phyloP scores from a whole-genome alignment of 2,797 vertebrate species.

The Alfaro cultratus region DNA sequence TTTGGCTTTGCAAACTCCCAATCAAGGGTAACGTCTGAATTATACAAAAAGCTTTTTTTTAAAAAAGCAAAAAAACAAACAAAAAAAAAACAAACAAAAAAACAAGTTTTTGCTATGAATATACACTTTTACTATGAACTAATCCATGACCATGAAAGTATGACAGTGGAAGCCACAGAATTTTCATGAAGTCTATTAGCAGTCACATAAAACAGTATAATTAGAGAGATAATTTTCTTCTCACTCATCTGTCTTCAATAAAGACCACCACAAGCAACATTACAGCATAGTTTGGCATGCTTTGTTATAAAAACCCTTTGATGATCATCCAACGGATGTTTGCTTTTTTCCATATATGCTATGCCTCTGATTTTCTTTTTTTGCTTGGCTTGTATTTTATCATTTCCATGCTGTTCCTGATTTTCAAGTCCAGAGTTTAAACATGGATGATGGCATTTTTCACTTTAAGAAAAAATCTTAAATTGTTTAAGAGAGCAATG shows the following conservation, averaged over 20 bases:
- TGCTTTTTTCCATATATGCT: conserved; percentile 36
- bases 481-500: conserved; percentile 22
- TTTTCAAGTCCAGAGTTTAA: conserved; percentile 26
- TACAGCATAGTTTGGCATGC: conserved; percentile 24
- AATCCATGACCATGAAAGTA: conserved; percentile 13
- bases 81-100: no score
- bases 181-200: conserved; percentile 21
- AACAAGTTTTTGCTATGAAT: not conserved
- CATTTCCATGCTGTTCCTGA: conserved; percentile 46
- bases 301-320: conserved; percentile 18
- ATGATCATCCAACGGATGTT: conserved; percentile 39
- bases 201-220: conserved; percentile 29
- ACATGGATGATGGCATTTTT: conserved; percentile 53
- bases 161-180: not conserved
- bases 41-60: conserved; percentile 5
- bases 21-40: conserved; percentile 38
- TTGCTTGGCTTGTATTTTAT: conserved; percentile 28
- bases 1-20: conserved; percentile 44
- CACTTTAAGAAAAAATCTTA: conserved; percentile 28
- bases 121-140: conserved; percentile 6
- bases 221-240: conserved; percentile 19
- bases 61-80: not conserved
- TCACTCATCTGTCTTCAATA: conserved; percentile 30
- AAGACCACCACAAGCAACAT: conserved; percentile 35
- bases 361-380: conserved; percentile 29